These are phyloP conservation scores for Apogon talboti DNA, from an alignment of 2,797 vertebrate genomes.

Conservation along the genomic window DNA sequence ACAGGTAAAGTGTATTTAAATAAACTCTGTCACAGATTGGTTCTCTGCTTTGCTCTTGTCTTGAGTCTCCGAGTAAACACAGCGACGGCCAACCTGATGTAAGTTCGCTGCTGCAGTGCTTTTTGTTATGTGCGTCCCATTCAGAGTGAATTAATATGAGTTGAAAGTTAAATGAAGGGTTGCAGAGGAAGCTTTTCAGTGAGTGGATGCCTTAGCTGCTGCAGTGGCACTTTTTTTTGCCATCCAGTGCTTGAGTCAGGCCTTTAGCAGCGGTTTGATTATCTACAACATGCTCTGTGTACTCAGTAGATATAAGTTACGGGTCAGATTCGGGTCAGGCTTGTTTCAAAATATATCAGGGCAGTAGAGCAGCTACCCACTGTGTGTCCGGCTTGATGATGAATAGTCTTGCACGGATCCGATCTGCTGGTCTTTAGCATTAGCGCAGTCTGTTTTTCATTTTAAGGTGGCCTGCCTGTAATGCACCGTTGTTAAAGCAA, in stretches of 20 bases:
- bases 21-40: neutral
- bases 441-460: slow-evolving; percentile 28
- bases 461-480: slow-evolving; percentile 23
- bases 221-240: slow-evolving; percentile 48
- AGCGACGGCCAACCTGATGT: slow-evolving; percentile 19
- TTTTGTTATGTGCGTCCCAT: slow-evolving; percentile 22
- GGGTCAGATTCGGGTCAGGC: slow-evolving; percentile 40
- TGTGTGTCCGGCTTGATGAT: slow-evolving; percentile 31
- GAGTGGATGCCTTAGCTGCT: slow-evolving; percentile 43
- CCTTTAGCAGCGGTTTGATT: slow-evolving; percentile 45
- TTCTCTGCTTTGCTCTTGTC: slow-evolving; percentile 7
- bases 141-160: slow-evolving; percentile 56
- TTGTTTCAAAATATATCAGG: slow-evolving; percentile 48
- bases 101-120: slow-evolving; percentile 23
- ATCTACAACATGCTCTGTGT: slow-evolving; percentile 52
- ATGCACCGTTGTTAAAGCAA: slow-evolving; percentile 28
- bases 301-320: slow-evolving; percentile 44
- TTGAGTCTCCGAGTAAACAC: slow-evolving; percentile 19
- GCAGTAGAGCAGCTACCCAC: slow-evolving; percentile 9
- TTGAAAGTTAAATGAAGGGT: slow-evolving; percentile 52
- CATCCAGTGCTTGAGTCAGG: slow-evolving; percentile 47
- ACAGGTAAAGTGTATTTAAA: neutral
- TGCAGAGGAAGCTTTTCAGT: slow-evolving; percentile 55
- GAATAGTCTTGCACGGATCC: slow-evolving; percentile 21
- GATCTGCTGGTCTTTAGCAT: slow-evolving; percentile 11